Evolutionary conservation across 2,888 invertebrate genomes (phyloP).

Genomic region (Abrostola tripartita): DNA sequence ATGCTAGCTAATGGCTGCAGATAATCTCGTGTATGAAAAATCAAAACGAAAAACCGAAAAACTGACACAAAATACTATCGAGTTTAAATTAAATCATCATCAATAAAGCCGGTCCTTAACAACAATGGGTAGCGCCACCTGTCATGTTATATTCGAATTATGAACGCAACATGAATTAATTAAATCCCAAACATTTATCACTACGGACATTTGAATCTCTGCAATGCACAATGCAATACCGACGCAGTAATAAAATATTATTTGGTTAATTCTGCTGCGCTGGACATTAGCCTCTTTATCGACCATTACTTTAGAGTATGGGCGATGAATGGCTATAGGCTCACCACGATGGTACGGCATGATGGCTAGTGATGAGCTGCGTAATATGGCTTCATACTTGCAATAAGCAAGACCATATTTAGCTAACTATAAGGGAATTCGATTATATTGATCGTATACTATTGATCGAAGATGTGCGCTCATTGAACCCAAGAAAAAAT

Average conservation of each 20-base stretch:
- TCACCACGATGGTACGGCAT: too few species aligned
- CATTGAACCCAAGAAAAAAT: too few species aligned
- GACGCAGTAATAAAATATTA: conserved; percentile 23
- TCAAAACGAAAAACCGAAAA: neutral
- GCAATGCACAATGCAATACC: conserved; percentile 23
- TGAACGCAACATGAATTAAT: conserved; percentile 33
- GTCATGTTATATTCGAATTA: conserved; percentile 36
- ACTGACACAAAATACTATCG: neutral
- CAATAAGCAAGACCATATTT: too few species aligned
- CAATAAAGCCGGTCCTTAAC: conserved; percentile 6
- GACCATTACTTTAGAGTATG: neutral
- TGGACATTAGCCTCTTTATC: neutral
- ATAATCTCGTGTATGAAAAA: too few species aligned
- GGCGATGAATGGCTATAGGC: too few species aligned
- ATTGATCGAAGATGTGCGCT: too few species aligned
- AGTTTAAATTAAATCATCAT: neutral
- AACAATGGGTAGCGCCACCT: conserved; percentile 28
- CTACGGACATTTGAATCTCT: conserved; percentile 30
- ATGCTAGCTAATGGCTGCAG: too few species aligned
- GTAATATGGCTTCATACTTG: too few species aligned
- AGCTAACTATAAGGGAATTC: too few species aligned
- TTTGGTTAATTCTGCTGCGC: neutral
- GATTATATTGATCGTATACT: too few species aligned
- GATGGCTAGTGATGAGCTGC: too few species aligned
- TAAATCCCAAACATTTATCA: conserved; percentile 36